Evolutionary conservation across 1,140 invertebrate species (phyloP), one percentile per base, ranked within the genome.

Genomic region (Drosophila orena): DNA sequence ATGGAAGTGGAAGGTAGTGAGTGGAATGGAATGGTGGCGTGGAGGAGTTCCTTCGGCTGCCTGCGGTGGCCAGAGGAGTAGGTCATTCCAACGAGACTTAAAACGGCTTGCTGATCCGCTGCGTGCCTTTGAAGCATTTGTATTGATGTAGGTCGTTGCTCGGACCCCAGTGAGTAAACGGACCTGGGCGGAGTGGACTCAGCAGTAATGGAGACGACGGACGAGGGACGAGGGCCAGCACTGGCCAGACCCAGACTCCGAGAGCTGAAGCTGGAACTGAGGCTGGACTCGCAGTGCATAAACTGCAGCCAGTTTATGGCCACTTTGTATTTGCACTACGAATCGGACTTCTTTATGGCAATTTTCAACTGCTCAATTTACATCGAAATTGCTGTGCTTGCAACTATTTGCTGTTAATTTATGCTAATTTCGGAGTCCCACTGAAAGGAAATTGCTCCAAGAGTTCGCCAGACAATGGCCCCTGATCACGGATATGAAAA

Each of bases 81-180:
- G 81, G 81, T 88, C 81, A 86, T 50, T 62, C 56, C 74, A 58
- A 86, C 73, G 81, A 74, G 81, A 75, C 74, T 74, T 75, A 47
- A 78, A 68, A 65, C 61, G 66, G 72, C 53, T 72, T 64, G 72
- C 59, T 50, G 46, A 52, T 80, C 38, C 46, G 76, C 65, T 79
- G 79, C 80, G 77, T 81, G 73, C 55, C 62, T 86, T 75, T 71
- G 58, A 68, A 66, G 79, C 79, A 71, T 61, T 88, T 69, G 43
- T 66, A 64, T 79, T 86, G 79, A 88, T 86, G 83, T 86, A 86
- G 81, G 81, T 86, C 79, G 81, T 79, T 81, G 83, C 59, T 42
- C 78, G 78, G 34, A 27, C 66, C 56, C 34, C 42, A 46, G 30
- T 46, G 49, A 49, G 66, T 35, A 24, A 56, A 52, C 50, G 53